Base-by-base conservation (phyloP, 1,140 invertebrate species). In the Hesperophylax magnus region DNA sequence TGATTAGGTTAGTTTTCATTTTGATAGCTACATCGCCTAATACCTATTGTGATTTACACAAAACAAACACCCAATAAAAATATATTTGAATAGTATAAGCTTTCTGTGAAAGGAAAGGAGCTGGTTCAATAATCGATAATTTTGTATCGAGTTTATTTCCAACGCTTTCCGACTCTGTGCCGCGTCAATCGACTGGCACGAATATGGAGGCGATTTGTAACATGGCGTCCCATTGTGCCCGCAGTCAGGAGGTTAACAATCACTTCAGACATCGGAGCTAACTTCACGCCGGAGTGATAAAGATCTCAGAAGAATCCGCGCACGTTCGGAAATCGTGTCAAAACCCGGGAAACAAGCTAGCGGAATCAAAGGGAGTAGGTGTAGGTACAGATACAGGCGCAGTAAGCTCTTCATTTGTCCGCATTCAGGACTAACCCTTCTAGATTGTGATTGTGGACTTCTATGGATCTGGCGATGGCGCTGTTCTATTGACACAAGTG, bases 241-340 rank as follows among this genome's bases (percentile, higher is more conserved):
- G 18, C 53, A n/a, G 71, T 56, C 71, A 56, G 53, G 24, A 56
- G 71, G 47, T 74, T 69, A 78, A 69, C 77, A 78, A 78, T 78
- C 77, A 78, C 63, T 78, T 78, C 58, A 60, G 34, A 20, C 31
- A 52, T 56, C 77, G 22, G 22, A 71, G n/a, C 47, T 17, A 27
- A 78, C 56, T 63, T 47, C 34, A 56, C 61, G 77, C 71, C 77
- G n/a, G 63, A 20, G 22, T n/a, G 76, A 77, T 77, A 77, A 52
- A 65, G 61, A 77, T 77, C 76, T 63, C 20, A 20, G 52, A 65
- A 77, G 77, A 78, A 67, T 78, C 77, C 22, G 47, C 39, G 77
- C 77, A 78, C 77, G 77, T 53, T 71, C 54, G 31, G 65, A 39
- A 71, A 78, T 78, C 77, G 77, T 78, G 77, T 78, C 77, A 78